phyloP scores from a whole-genome alignment of 2,888 invertebrate genomes.

The Sclerodermus sp. region DNA sequence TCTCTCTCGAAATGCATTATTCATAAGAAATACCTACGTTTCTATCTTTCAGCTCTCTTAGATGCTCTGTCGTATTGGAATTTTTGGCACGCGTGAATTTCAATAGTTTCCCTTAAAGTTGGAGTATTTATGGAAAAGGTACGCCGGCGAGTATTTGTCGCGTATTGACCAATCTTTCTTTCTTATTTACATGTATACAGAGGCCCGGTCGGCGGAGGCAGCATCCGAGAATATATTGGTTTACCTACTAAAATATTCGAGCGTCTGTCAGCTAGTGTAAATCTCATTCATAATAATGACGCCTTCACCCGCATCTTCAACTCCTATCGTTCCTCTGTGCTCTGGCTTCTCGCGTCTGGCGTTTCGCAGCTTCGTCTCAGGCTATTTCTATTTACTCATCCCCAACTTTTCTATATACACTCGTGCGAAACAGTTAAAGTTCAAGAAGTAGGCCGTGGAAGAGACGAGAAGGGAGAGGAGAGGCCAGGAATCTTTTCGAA shows the following conservation, averaged over 20 bases:
- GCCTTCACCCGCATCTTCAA: not conserved
- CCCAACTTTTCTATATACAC: not conserved
- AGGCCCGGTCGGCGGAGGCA: not conserved
- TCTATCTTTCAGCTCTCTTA: no score
- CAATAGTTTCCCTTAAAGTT: no score
- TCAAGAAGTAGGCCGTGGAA: not conserved
- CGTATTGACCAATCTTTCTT: constrained; percentile 35
- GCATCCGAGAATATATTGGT: constrained; percentile 27
- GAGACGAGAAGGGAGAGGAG: not conserved
- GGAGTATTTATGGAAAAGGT: no score
- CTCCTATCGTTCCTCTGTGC: not conserved
- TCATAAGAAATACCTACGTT: no score
- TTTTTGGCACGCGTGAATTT: no score
- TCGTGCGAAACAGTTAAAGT: not conserved
- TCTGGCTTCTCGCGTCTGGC: not conserved
- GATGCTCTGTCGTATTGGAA: no score
- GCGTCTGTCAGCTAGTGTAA: constrained; percentile 34
- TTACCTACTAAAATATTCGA: constrained; percentile 38
- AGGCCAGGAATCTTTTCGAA: not conserved
- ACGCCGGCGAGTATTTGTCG: constrained; percentile 15
- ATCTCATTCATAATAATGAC: constrained; percentile 36
- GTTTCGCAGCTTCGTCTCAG: not conserved
- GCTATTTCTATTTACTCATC: not conserved
- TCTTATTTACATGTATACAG: constrained; percentile 27
- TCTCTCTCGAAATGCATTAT: no score